phyloP scores from a whole-genome alignment of 2,888 invertebrate genomes.

The Ryuthela nishihirai region DNA sequence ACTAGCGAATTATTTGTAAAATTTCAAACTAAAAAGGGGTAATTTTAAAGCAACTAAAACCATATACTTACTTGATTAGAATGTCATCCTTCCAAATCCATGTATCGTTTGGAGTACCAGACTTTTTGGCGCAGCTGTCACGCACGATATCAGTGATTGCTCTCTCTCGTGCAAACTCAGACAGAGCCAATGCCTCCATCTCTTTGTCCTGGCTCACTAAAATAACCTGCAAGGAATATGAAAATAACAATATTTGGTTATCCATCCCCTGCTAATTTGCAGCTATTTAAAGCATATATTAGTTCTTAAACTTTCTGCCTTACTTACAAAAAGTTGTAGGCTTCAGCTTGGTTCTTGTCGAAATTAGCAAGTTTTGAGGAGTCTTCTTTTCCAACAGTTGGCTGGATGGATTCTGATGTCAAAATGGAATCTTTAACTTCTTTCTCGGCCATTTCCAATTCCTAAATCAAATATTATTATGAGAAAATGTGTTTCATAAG shows the following conservation, averaged over 20 bases:
- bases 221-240: constrained; percentile 3
- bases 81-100: constrained; percentile 1
- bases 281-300: background rate
- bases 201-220: background rate
- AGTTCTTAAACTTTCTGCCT: background rate
- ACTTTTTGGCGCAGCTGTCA: background rate
- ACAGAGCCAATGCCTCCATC: constrained; percentile 12
- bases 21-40: background rate
- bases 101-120: background rate
- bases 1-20: background rate
- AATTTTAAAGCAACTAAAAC: background rate
- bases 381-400: constrained; percentile 7
- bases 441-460: constrained; percentile 11
- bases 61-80: background rate
- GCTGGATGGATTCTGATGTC: constrained; percentile 7
- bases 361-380: constrained; percentile 12
- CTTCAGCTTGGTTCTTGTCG: constrained; percentile 15
- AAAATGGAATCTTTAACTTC: constrained; percentile 1
- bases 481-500: background rate
- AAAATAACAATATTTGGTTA: too few species aligned
- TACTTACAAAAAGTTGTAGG: constrained; percentile 8
- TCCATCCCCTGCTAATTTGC: background rate
- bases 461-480: background rate
- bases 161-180: constrained; percentile 6
- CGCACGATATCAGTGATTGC: constrained; percentile 9